Evolutionary conservation across 2,113 vertebrate species (phyloP).

Genomic region (Sula dactylatra): DNA sequence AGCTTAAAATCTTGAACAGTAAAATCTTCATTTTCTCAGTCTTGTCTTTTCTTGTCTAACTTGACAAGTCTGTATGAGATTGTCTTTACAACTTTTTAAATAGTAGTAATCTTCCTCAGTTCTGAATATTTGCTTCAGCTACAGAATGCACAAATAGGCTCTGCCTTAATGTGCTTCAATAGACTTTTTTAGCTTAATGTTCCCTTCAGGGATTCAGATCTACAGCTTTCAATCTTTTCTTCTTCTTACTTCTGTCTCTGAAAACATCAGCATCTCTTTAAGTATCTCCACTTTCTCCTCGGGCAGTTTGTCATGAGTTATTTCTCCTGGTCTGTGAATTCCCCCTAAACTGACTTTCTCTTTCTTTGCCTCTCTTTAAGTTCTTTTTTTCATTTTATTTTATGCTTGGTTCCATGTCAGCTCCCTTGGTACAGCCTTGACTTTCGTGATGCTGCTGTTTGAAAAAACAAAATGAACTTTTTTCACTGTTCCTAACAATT

Average conservation of each 20-base stretch:
- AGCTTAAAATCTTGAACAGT: not conserved
- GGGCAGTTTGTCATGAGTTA: constrained; percentile 47
- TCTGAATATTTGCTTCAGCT: constrained; percentile 50
- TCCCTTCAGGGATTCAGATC: constrained; percentile 49
- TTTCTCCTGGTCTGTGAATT: constrained; percentile 52
- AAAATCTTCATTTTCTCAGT: not conserved
- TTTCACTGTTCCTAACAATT: not conserved
- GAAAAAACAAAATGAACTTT: not conserved
- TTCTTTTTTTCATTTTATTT: not conserved
- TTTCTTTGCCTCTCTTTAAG: constrained; percentile 15
- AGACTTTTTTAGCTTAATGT: constrained; percentile 48
- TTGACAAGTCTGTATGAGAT: constrained; percentile 15
- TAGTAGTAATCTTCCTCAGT: constrained; percentile 34
- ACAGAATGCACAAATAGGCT: constrained; percentile 43
- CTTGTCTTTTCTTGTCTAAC: constrained; percentile 22
- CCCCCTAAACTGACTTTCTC: not conserved
- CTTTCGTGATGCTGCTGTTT: not conserved
- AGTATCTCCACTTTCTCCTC: not conserved
- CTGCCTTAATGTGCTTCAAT: constrained; percentile 52
- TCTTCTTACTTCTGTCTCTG: constrained; percentile 23
- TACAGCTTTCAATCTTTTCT: constrained; percentile 53
- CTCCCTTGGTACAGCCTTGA: not conserved
- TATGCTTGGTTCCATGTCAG: not conserved
- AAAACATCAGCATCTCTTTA: constrained; percentile 54
- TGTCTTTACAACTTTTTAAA: constrained; percentile 32